A percentile compares a stretch with the other conserved stretches of the same genome.
Conservation (phyloP, 2,113 vertebrate genomes). For the Cheirogaleus medius region DNA sequence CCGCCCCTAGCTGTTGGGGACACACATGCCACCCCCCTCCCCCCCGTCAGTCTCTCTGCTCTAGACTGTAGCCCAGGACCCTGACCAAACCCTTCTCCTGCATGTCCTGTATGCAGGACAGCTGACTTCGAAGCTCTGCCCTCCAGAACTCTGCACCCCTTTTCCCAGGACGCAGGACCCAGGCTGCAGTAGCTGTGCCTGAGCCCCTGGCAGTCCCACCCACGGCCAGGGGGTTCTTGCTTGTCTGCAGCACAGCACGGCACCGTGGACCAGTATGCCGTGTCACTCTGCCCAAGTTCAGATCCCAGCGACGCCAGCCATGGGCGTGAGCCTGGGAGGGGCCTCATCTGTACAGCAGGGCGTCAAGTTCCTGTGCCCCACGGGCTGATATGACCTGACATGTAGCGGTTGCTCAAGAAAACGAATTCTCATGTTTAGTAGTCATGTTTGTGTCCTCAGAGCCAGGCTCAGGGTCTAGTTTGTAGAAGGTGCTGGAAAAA, state of each 20-base stretch:
- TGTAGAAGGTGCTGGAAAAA: background rate
- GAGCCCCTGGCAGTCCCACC: background rate
- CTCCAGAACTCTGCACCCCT: background rate
- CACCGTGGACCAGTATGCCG: background rate
- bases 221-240: background rate
- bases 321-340: background rate
- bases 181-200: too few relatives aligned
- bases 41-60: background rate
- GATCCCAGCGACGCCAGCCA: background rate
- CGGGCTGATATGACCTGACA: slow-evolving; percentile 44
- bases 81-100: background rate
- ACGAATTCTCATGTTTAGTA: slow-evolving; percentile 19
- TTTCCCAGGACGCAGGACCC: background rate
- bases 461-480: background rate
- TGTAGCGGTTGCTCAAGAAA: slow-evolving; percentile 59
- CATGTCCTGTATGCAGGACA: background rate
- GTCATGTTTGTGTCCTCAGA: background rate
- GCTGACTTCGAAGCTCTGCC: background rate
- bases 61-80: background rate
- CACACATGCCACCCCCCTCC: background rate
- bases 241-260: background rate
- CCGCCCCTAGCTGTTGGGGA: background rate
- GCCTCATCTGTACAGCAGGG: background rate
- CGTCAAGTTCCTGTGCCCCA: background rate
- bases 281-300: background rate